These are phyloP conservation scores for Rhinolophus ferrumequinum DNA, from an alignment of 2,113 vertebrate species.

Conservation along the genomic window DNA sequence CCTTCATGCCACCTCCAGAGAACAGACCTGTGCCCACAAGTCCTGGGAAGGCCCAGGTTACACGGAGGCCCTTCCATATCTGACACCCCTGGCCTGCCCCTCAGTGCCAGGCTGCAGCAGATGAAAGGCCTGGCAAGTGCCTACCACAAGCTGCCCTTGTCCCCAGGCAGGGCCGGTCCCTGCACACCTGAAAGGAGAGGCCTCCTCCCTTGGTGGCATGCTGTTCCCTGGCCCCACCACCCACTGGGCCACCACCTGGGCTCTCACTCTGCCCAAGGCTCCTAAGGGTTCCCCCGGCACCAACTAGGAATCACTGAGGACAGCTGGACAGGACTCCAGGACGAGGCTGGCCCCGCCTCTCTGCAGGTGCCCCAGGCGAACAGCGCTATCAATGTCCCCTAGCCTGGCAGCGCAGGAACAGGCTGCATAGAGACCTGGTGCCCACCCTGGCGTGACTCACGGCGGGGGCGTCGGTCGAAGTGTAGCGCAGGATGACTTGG, in stretches of 20 bases:
- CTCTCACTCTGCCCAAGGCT: neutral
- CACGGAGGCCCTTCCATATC: neutral
- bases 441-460: constrained; percentile 84
- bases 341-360: neutral
- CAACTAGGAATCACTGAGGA: neutral
- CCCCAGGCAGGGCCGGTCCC: neutral
- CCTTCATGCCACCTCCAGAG: neutral
- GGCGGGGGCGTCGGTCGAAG: constrained; percentile 93
- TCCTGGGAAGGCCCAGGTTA: neutral
- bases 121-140: neutral
- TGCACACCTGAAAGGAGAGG: neutral
- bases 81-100: neutral
- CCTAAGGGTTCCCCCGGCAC: neutral
- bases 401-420: neutral
- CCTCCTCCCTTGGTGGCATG: neutral
- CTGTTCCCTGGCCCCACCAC: neutral
- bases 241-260: neutral
- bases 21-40: neutral
- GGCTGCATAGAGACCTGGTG: neutral
- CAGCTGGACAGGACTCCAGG: neutral
- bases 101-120: neutral
- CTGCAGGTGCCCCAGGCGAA: neutral
- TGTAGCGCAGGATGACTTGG: constrained; percentile 94
- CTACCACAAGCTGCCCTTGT: neutral
- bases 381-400: neutral